Conservation (phyloP, 2,113 vertebrate species). For the Marcusenius ussheri region DNA sequence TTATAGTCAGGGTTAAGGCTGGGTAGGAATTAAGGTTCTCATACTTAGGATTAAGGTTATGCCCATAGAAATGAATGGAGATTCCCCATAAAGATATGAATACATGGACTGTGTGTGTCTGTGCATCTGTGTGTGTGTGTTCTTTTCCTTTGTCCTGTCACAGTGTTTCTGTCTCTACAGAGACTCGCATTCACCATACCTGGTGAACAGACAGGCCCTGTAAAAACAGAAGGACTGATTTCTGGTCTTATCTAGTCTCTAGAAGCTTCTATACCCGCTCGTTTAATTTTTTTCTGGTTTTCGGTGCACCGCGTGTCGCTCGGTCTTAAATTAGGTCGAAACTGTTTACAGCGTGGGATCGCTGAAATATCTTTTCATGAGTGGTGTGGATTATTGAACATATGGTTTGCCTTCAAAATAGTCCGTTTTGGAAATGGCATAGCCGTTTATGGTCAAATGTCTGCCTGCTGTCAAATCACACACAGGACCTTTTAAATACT, state of each 20-base stretch:
- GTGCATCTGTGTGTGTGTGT: neutral
- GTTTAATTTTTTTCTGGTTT: neutral
- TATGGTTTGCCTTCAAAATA: conserved; percentile 43
- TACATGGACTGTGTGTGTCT: neutral
- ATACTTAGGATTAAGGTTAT: neutral
- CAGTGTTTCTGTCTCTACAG: neutral
- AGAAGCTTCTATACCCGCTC: neutral
- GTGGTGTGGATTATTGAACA: conserved; percentile 36
- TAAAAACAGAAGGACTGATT: neutral
- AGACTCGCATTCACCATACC: neutral
- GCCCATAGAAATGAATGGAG: neutral
- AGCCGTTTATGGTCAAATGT: conserved; percentile 59
- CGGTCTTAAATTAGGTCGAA: conserved; percentile 13
- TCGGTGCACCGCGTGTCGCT: neutral
- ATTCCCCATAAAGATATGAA: neutral
- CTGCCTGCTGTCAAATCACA: conserved; percentile 61
- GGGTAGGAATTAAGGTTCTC: neutral
- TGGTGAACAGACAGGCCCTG: neutral
- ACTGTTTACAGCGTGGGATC: conserved; percentile 18
- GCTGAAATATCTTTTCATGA: conserved; percentile 48
- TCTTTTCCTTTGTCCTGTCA: neutral
- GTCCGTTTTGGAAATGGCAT: conserved; percentile 61
- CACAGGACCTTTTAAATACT: conserved; percentile 68
- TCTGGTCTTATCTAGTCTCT: neutral
- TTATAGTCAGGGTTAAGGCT: neutral